A percentile compares a stretch with the other conserved stretches of the same genome.
Evolutionary conservation across 2,888 invertebrate species (phyloP).

Genomic region (Cephus pulcher): DNA sequence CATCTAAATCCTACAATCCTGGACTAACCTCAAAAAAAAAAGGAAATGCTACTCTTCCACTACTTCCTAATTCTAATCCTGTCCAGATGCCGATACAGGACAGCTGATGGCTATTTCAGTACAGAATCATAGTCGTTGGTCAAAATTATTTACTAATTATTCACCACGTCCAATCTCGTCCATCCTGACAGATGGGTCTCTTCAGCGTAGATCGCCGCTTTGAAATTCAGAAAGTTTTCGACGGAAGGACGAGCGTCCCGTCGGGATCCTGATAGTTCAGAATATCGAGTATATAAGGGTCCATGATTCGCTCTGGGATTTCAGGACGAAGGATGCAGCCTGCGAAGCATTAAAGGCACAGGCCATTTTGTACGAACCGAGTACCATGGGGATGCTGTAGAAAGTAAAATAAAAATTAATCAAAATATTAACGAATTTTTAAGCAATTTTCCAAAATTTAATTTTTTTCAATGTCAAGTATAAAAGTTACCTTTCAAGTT

Average conservation of each 20-base stretch:
- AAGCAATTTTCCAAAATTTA: background rate
- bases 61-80: constrained; percentile 32
- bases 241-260: constrained; percentile 32
- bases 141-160: constrained; percentile 41
- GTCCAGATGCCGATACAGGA: constrained; percentile 24
- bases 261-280: constrained; percentile 30
- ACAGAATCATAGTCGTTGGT: constrained; percentile 18
- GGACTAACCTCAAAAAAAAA: constrained; percentile 26
- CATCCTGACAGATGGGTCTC: constrained; percentile 37
- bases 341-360: background rate
- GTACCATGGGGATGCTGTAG: background rate
- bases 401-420: background rate
- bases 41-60: background rate
- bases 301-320: background rate
- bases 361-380: background rate
- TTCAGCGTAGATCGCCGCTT: constrained; percentile 16
- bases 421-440: background rate
- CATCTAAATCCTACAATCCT: background rate
- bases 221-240: constrained; percentile 22
- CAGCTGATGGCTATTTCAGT: background rate
- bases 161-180: background rate
- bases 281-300: background rate
- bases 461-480: background rate
- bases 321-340: background rate
- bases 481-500: background rate